These are phyloP conservation scores for Meghimatium bilineatum DNA, from an alignment of 2,888 invertebrate genomes.

Conservation along the genomic window DNA sequence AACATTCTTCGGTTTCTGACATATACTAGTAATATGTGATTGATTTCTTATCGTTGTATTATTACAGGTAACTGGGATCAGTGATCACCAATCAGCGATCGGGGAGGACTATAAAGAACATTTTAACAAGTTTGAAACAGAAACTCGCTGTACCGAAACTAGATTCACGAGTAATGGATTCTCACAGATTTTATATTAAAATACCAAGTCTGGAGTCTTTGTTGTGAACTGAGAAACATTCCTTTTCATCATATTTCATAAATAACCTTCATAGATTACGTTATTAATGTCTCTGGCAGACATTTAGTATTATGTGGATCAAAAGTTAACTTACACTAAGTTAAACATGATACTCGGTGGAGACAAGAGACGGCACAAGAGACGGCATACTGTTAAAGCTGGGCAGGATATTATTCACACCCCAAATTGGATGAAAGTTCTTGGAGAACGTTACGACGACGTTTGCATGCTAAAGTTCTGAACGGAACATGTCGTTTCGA, in stretches of 20 bases:
- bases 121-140: neutral
- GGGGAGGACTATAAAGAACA: neutral
- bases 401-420: neutral
- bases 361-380: neutral
- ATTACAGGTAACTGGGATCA: neutral
- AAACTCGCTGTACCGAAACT: neutral
- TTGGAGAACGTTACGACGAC: constrained; percentile 68
- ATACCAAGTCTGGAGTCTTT: neutral
- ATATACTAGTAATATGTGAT: neutral
- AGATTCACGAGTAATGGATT: neutral
- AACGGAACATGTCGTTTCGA: constrained; percentile 43
- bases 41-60: neutral
- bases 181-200: neutral
- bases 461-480: constrained; percentile 66
- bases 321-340: neutral
- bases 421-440: constrained; percentile 68
- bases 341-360: constrained; percentile 22
- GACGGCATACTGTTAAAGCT: neutral
- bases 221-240: neutral
- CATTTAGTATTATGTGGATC: neutral
- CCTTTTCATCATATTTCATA: neutral
- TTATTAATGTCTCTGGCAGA: neutral
- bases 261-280: neutral
- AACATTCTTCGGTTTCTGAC: neutral
- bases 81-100: neutral